phyloP scores from a whole-genome alignment of 2,888 invertebrate species.

The Apodemia mormo region DNA sequence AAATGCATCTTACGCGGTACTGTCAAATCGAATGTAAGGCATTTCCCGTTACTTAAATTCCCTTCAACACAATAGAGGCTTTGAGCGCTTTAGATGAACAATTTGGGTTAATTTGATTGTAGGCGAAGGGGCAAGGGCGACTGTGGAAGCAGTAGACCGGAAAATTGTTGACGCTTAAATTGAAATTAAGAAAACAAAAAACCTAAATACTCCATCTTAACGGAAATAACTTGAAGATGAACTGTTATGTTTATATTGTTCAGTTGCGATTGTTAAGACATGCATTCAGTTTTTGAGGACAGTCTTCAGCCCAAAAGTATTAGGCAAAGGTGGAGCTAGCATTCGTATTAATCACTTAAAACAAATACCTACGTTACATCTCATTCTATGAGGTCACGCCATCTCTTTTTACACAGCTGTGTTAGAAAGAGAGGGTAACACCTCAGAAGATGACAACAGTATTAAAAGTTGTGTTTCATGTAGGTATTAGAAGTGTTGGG shows the following conservation, averaged over 20 bases:
- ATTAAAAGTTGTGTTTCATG: no score
- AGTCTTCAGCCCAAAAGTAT: no score
- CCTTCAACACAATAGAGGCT: conserved; percentile 60
- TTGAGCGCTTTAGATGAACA: conserved; percentile 57
- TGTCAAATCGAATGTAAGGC: conserved; percentile 25
- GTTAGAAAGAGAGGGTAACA: no score
- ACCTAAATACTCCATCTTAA: conserved; percentile 16
- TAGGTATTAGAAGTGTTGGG: no score
- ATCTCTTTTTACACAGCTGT: no score
- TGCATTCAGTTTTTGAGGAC: neutral
- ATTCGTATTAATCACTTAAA: no score
- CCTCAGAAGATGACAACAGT: no score
- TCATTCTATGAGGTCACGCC: no score
- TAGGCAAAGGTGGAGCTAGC: no score
- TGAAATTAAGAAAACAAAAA: conserved; percentile 24
- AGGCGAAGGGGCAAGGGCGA: conserved; percentile 39
- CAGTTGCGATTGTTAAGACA: neutral
- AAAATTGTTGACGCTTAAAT: conserved; percentile 29
- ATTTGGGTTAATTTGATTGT: conserved; percentile 65
- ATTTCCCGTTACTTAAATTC: conserved; percentile 50
- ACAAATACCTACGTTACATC: no score
- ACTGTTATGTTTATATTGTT: conserved; percentile 1
- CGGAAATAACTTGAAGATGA: conserved; percentile 9
- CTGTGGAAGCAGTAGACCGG: conserved; percentile 27
- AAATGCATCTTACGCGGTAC: conserved; percentile 26